Conservation (phyloP, 1,140 invertebrate species). For the Hesperophylax magnus region DNA sequence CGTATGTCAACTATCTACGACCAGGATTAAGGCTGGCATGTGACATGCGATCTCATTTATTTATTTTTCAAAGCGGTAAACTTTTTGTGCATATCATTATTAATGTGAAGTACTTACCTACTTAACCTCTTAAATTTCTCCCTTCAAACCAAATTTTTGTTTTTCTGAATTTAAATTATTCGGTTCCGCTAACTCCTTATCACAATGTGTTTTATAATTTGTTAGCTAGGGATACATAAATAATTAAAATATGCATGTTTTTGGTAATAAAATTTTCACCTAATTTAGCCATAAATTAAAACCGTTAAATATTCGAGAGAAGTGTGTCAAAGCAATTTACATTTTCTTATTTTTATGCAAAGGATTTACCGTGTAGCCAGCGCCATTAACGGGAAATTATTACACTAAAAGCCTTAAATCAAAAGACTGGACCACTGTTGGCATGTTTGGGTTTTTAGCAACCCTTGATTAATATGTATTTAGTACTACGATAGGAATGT, state of each 20-base stretch:
- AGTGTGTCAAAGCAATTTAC: conserved; percentile 38
- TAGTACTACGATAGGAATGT: no score
- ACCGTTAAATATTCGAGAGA: conserved; percentile 14
- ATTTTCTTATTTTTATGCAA: conserved; percentile 2
- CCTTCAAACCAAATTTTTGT: no score
- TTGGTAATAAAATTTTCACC: not conserved
- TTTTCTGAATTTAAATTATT: not conserved
- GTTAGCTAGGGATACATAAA: conserved; percentile 23
- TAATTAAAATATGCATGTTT: conserved; percentile 36
- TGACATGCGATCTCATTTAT: not conserved
- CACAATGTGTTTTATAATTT: conserved; percentile 2
- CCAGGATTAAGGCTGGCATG: not conserved
- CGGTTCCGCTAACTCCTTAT: not conserved
- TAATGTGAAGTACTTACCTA: not conserved
- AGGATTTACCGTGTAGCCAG: not conserved
- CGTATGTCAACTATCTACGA: no score
- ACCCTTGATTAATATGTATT: no score
- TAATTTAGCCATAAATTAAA: conserved; percentile 35
- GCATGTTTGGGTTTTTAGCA: no score
- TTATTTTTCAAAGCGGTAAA: not conserved
- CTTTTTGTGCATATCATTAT: not conserved
- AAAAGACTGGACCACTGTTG: no score
- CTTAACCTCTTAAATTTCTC: no score
- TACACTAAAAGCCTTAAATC: not conserved
- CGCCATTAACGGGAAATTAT: not conserved